Evolutionary conservation across 2,888 invertebrate species (phyloP).

Genomic region (Plebejus melissa): DNA sequence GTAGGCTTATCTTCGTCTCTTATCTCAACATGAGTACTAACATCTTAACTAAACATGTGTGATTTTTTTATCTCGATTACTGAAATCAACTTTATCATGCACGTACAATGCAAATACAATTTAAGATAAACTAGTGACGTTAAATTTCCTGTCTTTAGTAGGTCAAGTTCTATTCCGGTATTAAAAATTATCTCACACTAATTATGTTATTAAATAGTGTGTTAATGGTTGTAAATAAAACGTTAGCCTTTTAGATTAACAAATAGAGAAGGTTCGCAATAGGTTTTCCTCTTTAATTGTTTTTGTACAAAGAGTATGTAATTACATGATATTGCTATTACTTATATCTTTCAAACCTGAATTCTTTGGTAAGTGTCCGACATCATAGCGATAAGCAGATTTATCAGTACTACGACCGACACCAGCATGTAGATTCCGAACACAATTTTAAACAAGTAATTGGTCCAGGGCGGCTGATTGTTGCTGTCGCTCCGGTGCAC

Average conservation of each 20-base stretch:
- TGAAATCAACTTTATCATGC: background rate
- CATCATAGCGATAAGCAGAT: conserved; percentile 99
- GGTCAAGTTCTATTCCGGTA: conserved; percentile 21
- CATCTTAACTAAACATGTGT: background rate
- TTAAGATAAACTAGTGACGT: background rate
- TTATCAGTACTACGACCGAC: conserved; percentile 98
- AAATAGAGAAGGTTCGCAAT: background rate
- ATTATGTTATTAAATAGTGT: background rate
- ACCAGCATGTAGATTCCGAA: conserved; percentile 99
- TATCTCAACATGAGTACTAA: background rate
- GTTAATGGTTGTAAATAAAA: background rate
- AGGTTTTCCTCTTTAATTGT: background rate
- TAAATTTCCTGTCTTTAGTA: background rate
- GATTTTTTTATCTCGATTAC: background rate
- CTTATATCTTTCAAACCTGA: conserved; percentile 80
- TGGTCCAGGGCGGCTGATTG: conserved; percentile 89
- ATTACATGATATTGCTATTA: background rate
- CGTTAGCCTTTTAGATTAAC: background rate
- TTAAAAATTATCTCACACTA: conserved; percentile 1
- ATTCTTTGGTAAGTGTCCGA: conserved; percentile 99
- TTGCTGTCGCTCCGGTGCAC: conserved; percentile 81
- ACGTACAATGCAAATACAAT: background rate
- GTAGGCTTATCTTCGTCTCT: background rate
- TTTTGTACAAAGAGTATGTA: background rate
- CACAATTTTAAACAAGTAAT: conserved; percentile 91